Evolutionary conservation across 2,888 invertebrate species (phyloP), one percentile per base, ranked within the genome.

Genomic region (Trileptium ribeirensis): DNA sequence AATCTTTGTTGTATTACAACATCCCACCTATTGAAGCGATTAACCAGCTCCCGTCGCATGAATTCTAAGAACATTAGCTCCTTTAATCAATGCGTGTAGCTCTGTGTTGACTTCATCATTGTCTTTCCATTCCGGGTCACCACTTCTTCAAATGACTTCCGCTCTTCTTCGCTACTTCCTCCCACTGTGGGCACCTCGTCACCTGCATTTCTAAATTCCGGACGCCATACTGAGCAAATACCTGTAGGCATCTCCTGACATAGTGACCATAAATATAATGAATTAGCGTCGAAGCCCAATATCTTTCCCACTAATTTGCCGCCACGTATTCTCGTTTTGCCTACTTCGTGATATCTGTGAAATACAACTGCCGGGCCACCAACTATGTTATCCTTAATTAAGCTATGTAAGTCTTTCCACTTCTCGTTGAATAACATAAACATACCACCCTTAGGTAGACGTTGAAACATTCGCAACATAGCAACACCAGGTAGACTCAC

Each of bases 381-480:
- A 8, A 70, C 70, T 29, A 70, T 70, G 70, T 70, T 70, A 29
- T 70, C 36, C 33, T 36, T 29, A n/a, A n/a, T n/a, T n/a, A 70
- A 8, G 8, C 8, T 29, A 33, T 70, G 70, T 36, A 29, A 19
- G 33, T 31, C 15, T 70, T 29, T 36, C 31, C 36, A 33, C 36
- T 70, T 70, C n/a, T 70, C 70, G n/a, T 70, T 70, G 15, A 29
- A 70, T n/a, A 70, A 70, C 15, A n/a, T 70, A 70, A 70, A 70
- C 24, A 51, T 8, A 15, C 51, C 51, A 15, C 51, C 51, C 77
- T 79, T 81, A 82, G 77, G 77, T 36, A 77, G n/a, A n/a, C 0
- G 82, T 81, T 67, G 83, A 82, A 77, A 84, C 82, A 24, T 31
- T 79, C 36, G 3, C 15, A 8, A 31, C 74, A 70, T 34, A 19